phyloP scores from a whole-genome alignment of 2,797 vertebrate genomes.

The Pangasius larnaudii region DNA sequence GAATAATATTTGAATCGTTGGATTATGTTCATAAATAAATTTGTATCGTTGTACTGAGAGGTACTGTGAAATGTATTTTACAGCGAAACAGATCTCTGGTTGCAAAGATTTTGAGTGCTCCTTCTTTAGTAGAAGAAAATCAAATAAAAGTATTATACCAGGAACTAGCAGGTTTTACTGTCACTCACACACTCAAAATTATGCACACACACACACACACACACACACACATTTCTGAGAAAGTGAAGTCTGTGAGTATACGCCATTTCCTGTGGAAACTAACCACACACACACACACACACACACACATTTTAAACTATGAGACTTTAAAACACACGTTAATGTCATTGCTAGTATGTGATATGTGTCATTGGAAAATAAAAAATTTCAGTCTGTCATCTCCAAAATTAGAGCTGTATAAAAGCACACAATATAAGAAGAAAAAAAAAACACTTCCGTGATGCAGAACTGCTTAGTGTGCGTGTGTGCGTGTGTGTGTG shows the following conservation, averaged over 20 bases:
- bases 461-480: background rate
- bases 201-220: background rate
- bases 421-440: background rate
- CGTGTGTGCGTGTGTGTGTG: background rate
- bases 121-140: background rate
- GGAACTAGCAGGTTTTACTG: background rate
- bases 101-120: background rate
- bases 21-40: background rate
- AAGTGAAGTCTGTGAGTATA: background rate
- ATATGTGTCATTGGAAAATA: background rate
- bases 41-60: background rate
- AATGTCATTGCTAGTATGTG: background rate
- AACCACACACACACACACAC: slow-evolving; percentile 14
- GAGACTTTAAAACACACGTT: background rate
- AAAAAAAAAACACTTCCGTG: background rate
- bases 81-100: background rate
- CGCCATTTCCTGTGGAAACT: slow-evolving; percentile 24
- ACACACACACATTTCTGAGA: slow-evolving; percentile 1
- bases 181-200: background rate
- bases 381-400: background rate
- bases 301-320: background rate
- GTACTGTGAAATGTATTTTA: background rate
- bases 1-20: background rate
- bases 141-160: background rate
- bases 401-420: background rate